Evolutionary conservation across 2,888 invertebrate species (phyloP).

Genomic region (Digitonthophagus gazella): DNA sequence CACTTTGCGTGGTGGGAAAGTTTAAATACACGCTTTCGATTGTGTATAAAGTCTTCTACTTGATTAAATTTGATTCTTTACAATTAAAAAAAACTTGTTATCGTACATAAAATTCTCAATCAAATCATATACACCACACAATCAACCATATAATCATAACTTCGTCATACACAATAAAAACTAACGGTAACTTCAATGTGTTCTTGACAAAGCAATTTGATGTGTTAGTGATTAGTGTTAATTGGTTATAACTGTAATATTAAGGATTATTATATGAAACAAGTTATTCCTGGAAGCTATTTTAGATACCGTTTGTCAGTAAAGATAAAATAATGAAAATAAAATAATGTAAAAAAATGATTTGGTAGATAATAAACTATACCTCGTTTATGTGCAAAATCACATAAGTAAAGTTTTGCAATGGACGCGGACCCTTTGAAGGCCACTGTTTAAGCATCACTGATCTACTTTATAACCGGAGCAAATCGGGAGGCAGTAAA

Average conservation of each 20-base stretch:
- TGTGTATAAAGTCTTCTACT: no score
- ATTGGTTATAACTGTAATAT: background rate
- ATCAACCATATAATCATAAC: background rate
- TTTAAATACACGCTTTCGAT: no score
- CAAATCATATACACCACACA: background rate
- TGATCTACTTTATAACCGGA: slow-evolving; percentile 1
- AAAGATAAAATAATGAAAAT: no score
- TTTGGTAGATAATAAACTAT: background rate
- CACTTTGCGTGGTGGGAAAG: background rate
- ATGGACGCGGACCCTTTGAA: background rate
- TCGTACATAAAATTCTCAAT: no score
- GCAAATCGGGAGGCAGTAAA: slow-evolving; percentile 8
- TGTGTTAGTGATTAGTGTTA: background rate
- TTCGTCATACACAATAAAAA: background rate
- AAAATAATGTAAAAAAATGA: no score
- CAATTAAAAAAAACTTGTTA: no score
- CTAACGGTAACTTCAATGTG: background rate
- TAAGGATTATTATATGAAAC: background rate
- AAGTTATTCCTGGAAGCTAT: no score
- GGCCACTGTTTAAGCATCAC: background rate
- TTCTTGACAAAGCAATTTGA: background rate
- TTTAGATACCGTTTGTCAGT: no score
- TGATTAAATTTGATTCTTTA: no score
- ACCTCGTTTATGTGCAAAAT: background rate
- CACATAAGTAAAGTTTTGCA: no score